phyloP scores from a whole-genome alignment of 2,113 vertebrate genomes.

The Dolichotis patagonum region DNA sequence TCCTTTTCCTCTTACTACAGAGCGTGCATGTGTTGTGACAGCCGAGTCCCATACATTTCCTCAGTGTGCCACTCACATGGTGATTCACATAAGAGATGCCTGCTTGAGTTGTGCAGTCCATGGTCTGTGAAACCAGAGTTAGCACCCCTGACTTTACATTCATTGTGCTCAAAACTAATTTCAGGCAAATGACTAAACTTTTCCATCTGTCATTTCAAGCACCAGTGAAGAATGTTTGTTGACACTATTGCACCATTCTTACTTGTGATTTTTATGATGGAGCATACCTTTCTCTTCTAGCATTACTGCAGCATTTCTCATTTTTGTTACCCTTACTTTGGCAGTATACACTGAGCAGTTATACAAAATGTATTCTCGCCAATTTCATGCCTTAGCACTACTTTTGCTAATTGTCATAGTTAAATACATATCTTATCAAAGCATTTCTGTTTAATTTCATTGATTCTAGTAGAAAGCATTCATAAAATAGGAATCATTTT shows the following conservation, averaged over 20 bases:
- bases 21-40: neutral
- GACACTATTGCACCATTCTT: neutral
- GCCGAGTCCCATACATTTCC: neutral
- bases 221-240: neutral
- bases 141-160: neutral
- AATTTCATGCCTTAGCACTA: neutral
- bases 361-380: neutral
- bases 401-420: conserved; percentile 13
- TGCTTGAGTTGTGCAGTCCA: neutral
- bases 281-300: neutral
- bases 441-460: neutral
- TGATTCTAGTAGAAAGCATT: neutral
- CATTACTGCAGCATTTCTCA: neutral
- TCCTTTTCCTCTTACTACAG: neutral
- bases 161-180: neutral
- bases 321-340: neutral
- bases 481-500: conserved; percentile 33
- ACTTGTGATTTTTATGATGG: neutral
- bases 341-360: neutral
- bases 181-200: neutral
- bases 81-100: neutral
- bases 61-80: neutral
- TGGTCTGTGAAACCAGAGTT: neutral
- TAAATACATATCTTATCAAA: conserved; percentile 29
- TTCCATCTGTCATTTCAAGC: neutral